These are phyloP conservation scores for Thamnophis sirtalis DNA, from an alignment of 2,113 vertebrate species.

Conservation along the genomic window DNA sequence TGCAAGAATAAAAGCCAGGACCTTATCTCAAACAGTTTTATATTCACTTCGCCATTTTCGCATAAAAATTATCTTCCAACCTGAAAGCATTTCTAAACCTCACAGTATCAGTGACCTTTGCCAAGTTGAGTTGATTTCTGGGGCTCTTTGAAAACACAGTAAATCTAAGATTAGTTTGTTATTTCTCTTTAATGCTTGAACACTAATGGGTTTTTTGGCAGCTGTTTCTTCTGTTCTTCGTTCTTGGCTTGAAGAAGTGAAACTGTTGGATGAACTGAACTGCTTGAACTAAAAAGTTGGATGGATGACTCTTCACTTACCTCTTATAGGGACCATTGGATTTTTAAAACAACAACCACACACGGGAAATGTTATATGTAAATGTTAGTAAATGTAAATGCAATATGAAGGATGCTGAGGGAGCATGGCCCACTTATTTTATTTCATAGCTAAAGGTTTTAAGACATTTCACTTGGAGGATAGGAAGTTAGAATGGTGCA, in stretches of 20 bases:
- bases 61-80: neutral
- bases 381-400: neutral
- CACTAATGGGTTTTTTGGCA: neutral
- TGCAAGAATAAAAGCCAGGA: neutral
- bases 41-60: neutral
- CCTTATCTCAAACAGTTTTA: neutral
- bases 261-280: too few relatives aligned
- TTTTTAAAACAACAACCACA: neutral
- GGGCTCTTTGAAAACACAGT: neutral
- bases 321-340: neutral
- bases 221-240: neutral
- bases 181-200: neutral
- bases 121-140: neutral
- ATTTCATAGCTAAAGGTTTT: neutral
- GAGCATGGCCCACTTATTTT: neutral
- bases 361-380: neutral
- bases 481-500: neutral
- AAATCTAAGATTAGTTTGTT: neutral
- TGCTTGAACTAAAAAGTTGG: neutral
- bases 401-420: neutral
- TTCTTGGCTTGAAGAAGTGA: neutral
- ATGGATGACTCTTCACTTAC: neutral
- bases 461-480: neutral
- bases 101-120: neutral
- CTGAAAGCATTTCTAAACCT: neutral